These are phyloP conservation scores for Mythimna lalbum DNA, from an alignment of 2,888 invertebrate genomes.

Conservation along the genomic window DNA sequence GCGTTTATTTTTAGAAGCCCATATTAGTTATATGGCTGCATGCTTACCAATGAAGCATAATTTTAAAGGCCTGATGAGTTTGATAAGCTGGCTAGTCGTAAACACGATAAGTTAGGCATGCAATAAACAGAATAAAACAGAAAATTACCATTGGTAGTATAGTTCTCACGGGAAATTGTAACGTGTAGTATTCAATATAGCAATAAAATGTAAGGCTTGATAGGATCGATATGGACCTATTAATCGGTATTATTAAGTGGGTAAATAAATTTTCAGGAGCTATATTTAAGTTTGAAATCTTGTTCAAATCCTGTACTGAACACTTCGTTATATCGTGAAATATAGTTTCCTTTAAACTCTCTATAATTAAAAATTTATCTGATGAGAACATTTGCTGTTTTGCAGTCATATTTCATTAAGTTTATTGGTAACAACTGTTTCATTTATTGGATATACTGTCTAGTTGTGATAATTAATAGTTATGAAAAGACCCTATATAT, in stretches of 20 bases:
- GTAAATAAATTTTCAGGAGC: constrained; percentile 43
- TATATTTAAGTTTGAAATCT: constrained; percentile 44
- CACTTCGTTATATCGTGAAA: constrained; percentile 37
- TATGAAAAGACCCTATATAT: not conserved
- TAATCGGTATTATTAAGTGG: constrained; percentile 55
- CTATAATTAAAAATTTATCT: constrained; percentile 38
- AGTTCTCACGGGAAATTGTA: constrained; percentile 70
- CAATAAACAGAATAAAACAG: constrained; percentile 60
- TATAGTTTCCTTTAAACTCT: constrained; percentile 45
- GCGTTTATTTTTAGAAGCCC: constrained; percentile 69
- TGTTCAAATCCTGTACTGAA: constrained; percentile 33
- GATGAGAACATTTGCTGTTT: constrained; percentile 7
- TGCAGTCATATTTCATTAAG: not conserved
- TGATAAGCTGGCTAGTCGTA: constrained; percentile 58
- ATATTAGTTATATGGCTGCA: constrained; percentile 50
- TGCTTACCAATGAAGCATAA: constrained; percentile 56
- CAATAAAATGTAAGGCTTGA: constrained; percentile 63
- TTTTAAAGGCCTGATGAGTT: constrained; percentile 58
- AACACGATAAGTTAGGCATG: constrained; percentile 52
- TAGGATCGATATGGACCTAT: constrained; percentile 53
- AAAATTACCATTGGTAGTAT: constrained; percentile 54
- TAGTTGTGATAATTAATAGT: not conserved
- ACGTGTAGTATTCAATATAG: constrained; percentile 44
- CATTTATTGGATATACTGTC: not conserved
- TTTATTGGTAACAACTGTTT: not conserved